phyloP scores from a whole-genome alignment of 2,113 vertebrate genomes.

The Hyla sarda region DNA sequence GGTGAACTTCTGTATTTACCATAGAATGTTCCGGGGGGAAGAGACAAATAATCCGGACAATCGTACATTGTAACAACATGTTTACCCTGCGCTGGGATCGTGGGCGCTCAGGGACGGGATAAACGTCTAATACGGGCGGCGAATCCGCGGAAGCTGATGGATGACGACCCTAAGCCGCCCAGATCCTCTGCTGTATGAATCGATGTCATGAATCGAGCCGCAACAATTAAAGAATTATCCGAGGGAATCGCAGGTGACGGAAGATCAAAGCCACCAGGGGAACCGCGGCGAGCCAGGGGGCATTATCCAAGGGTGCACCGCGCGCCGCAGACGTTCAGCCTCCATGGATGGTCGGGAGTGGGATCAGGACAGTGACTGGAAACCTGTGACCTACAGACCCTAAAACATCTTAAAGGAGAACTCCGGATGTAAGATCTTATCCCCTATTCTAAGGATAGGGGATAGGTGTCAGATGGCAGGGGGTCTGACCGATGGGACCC shows the following conservation, averaged over 20 bases:
- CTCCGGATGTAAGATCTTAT: too few species aligned
- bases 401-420: too few species aligned
- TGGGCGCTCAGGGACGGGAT: neutral
- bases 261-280: slow-evolving; percentile 34
- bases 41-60: neutral
- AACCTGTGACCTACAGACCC: neutral
- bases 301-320: neutral
- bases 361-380: neutral
- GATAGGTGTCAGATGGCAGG: too few species aligned
- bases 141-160: neutral
- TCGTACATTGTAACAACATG: slow-evolving; percentile 16
- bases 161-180: neutral
- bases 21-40: neutral
- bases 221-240: slow-evolving; percentile 25
- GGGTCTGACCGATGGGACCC: too few species aligned
- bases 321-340: neutral
- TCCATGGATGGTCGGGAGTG: too few species aligned
- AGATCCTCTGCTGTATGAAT: neutral
- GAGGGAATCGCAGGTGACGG: slow-evolving; percentile 30
- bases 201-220: slow-evolving; percentile 1
- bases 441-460: too few species aligned
- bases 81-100: neutral
- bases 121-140: neutral
- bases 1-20: neutral
- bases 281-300: neutral